Base-by-base conservation (phyloP, 2,888 invertebrate species). In the Pseudeuparius sepicola region DNA sequence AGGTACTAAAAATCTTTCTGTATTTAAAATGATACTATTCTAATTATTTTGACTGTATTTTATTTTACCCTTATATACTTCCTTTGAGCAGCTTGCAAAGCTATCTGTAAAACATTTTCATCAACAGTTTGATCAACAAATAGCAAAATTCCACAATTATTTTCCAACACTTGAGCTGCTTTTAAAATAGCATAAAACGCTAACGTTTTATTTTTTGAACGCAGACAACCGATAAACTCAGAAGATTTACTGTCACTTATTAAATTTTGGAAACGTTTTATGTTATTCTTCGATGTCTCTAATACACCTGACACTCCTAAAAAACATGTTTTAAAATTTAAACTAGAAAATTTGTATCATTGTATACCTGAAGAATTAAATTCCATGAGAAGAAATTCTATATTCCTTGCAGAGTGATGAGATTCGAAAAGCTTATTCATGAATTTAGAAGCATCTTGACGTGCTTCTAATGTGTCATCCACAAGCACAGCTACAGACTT, bases 81-180 rank as follows among this genome's bases (percentile, higher is more conserved):
- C 40, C 60, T 59, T 2, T 60, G 49, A 37, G 66, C 36, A 37
- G 59, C 61, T 40, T 63, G 62, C 10, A 63, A 58, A 11, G 66
- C 62, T 45, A 62, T 57, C 38, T 62, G 61, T 12, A 64, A 63
- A 24, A 67, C 51, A 45, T 65, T 61, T 6, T 62, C 62, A 45
- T 76, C 76, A 2, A 64, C 67, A 12, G 66, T 66, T 18, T 64
- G 60, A 37, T 73, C 71, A 0, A 74, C 71, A 38, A 77, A 66
- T 25, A 78, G 56, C 48, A 79, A 69, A 6, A 78, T 62, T 0
- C 73, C 76, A 41, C 73, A 72, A 51, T 75, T 73, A 43, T 71
- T 71, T 0, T 76, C 75, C 33, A 78, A 67, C 40, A 72, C 48
- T 40, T 72, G 70, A 0, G 71, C 68, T 1, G 77, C 75, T 15